These are phyloP conservation scores for Dendrolimus punctatus DNA, from an alignment of 1,140 invertebrate genomes.

Conservation along the genomic window DNA sequence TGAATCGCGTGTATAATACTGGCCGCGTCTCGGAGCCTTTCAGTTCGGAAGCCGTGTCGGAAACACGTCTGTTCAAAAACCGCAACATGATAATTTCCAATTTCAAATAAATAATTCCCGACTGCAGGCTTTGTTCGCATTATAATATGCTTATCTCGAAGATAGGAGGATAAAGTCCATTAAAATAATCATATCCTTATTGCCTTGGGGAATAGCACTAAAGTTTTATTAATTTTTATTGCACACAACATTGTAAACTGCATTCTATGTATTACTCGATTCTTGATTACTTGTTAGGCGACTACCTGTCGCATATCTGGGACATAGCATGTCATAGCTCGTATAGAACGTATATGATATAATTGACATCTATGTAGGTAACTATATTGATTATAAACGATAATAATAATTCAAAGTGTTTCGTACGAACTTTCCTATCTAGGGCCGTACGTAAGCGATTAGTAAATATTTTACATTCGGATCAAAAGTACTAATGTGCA, in stretches of 20 bases:
- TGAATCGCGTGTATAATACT: slow-evolving; percentile 37
- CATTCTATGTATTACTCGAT: slow-evolving; percentile 17
- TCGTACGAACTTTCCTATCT: too few relatives aligned
- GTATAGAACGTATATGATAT: slow-evolving; percentile 57
- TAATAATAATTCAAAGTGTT: too few relatives aligned
- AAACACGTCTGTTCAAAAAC: slow-evolving; percentile 63
- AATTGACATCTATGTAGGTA: slow-evolving; percentile 25
- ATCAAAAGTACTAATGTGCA: too few relatives aligned
- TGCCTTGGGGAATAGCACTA: slow-evolving; percentile 15
- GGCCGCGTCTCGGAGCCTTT: slow-evolving; percentile 13
- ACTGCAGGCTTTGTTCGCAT: slow-evolving; percentile 32
- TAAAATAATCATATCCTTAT: slow-evolving; percentile 22
- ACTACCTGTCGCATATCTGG: slow-evolving; percentile 57
- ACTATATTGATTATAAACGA: too few relatives aligned
- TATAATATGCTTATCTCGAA: slow-evolving; percentile 21
- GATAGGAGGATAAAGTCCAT: slow-evolving; percentile 29
- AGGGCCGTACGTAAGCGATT: too few relatives aligned
- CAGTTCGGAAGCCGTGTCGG: slow-evolving; percentile 56
- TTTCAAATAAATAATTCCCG: slow-evolving; percentile 50
- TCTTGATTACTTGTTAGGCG: slow-evolving; percentile 24
- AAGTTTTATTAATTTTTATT: slow-evolving; percentile 29
- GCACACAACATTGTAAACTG: slow-evolving; percentile 18
- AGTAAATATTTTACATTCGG: too few relatives aligned
- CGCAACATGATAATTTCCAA: slow-evolving; percentile 60
- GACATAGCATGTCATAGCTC: slow-evolving; percentile 57